Conservation (phyloP, 2,797 vertebrate genomes). For the Tarsius wallacei region DNA sequence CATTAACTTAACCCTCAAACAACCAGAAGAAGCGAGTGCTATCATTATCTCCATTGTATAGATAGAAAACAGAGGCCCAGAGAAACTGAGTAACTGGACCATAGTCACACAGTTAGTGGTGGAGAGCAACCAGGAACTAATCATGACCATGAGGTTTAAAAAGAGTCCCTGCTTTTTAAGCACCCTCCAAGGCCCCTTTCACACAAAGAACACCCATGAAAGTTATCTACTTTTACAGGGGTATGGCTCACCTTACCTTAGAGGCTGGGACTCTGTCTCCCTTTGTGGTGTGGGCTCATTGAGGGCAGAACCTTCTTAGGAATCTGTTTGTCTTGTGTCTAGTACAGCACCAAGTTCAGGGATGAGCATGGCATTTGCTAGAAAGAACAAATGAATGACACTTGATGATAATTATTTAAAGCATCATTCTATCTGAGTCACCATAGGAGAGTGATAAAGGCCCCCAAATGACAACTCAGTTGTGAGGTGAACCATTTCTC, state of each 20-base stretch:
- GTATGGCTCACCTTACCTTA: accelerated
- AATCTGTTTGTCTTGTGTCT: background rate
- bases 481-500: constrained; percentile 60
- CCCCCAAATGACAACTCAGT: constrained; percentile 67
- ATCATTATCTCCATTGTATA: background rate
- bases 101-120: background rate
- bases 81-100: background rate
- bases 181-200: background rate
- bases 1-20: background rate
- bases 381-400: background rate
- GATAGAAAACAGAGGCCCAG: background rate
- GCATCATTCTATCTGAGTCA: background rate
- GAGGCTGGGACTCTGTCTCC: background rate
- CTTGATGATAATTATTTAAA: background rate
- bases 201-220: background rate
- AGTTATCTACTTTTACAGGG: background rate
- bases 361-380: background rate
- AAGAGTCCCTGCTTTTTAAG: background rate
- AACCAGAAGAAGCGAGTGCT: background rate
- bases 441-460: background rate
- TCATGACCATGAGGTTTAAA: background rate
- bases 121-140: background rate
- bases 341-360: background rate
- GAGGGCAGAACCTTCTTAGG: background rate
- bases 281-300: background rate